Conservation (phyloP, 2,888 invertebrate species). For the Dynastes hyllus region DNA sequence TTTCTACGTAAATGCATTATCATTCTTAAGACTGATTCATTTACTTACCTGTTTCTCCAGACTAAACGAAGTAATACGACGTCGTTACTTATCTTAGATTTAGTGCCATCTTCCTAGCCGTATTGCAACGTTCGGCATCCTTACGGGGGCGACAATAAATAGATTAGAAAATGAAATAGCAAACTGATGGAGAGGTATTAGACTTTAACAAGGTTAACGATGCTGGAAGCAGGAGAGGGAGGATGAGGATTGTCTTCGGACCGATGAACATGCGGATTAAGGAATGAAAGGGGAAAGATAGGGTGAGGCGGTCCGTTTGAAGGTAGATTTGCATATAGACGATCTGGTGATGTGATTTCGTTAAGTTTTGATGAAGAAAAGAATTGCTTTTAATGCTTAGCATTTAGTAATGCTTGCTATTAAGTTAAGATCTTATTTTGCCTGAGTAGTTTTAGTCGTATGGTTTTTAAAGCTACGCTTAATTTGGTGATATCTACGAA, state of each 20-base stretch:
- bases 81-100: too few relatives aligned
- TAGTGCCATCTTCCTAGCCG: too few relatives aligned
- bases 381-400: background rate
- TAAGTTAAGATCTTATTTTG: too few relatives aligned
- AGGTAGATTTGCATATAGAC: background rate
- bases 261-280: constrained; percentile 60
- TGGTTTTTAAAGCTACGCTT: too few relatives aligned
- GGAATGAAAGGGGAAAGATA: constrained; percentile 11
- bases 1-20: too few relatives aligned
- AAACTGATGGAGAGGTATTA: constrained; percentile 69
- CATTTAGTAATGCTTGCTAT: too few relatives aligned
- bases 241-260: constrained; percentile 61
- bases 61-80: too few relatives aligned
- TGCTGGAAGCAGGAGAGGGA: constrained; percentile 56
- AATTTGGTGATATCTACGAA: too few relatives aligned
- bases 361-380: background rate
- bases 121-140: too few relatives aligned
- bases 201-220: constrained; percentile 68
- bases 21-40: too few relatives aligned
- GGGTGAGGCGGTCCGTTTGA: background rate
- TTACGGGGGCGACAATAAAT: constrained; percentile 63
- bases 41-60: too few relatives aligned
- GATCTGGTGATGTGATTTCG: background rate
- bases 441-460: too few relatives aligned
- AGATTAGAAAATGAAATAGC: constrained; percentile 69